A percentile compares a stretch with the other conserved stretches of the same genome.
phyloP scores from a whole-genome alignment of 2,888 invertebrate genomes.

The Latrodectus elegans region DNA sequence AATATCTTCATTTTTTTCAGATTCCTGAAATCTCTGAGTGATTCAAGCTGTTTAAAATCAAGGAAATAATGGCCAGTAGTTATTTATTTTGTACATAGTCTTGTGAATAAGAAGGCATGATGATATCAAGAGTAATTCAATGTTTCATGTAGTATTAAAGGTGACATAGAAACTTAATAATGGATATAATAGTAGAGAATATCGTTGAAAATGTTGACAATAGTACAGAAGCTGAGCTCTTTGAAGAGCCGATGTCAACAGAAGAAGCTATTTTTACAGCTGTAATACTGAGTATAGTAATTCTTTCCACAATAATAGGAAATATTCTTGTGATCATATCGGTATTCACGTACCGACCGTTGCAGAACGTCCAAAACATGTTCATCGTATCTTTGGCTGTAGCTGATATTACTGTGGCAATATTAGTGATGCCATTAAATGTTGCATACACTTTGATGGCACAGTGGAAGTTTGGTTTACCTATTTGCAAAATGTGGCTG shows the following conservation, averaged over 20 bases:
- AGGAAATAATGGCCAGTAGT: too few relatives aligned
- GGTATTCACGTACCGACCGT: slow-evolving; percentile 93
- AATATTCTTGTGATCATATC: slow-evolving; percentile 94
- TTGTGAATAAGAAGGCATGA: too few relatives aligned
- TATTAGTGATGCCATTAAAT: slow-evolving; percentile 92
- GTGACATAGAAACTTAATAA: background rate
- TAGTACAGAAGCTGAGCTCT: slow-evolving; percentile 1
- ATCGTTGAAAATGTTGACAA: slow-evolving; percentile 23
- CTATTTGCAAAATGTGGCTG: slow-evolving; percentile 95
- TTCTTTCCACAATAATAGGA: slow-evolving; percentile 90
- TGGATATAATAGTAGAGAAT: slow-evolving; percentile 36
- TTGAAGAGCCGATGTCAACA: slow-evolving; percentile 56
- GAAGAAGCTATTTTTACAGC: slow-evolving; percentile 79
- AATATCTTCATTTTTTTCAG: too few relatives aligned
- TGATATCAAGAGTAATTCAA: too few relatives aligned
- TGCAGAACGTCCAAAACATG: slow-evolving; percentile 95
- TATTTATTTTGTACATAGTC: too few relatives aligned
- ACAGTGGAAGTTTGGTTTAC: slow-evolving; percentile 93
- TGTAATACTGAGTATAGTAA: slow-evolving; percentile 86
- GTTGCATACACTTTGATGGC: slow-evolving; percentile 93
- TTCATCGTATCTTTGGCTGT: slow-evolving; percentile 96
- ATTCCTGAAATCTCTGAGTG: too few relatives aligned
- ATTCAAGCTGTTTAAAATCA: too few relatives aligned
- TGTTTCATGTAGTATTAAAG: too few relatives aligned
- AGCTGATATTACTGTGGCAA: slow-evolving; percentile 92